Conservation (phyloP, 2,888 invertebrate genomes). For the Heliconius ismenius region DNA sequence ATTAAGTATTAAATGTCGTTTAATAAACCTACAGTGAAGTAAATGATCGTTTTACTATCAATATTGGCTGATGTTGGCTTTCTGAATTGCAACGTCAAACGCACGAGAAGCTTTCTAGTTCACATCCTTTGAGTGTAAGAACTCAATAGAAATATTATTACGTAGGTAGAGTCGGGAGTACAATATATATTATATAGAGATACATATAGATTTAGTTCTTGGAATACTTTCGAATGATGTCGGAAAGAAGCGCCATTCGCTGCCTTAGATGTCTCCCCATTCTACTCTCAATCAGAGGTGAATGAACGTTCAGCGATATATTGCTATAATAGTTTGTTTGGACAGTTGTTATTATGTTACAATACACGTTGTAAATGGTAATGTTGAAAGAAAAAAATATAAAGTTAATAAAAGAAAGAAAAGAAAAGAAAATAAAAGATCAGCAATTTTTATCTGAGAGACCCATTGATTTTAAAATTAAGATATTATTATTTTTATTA, state of each 20-base stretch:
- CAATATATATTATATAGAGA: background rate
- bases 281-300: constrained; percentile 32
- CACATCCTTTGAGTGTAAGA: background rate
- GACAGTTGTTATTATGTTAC: constrained; percentile 18
- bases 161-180: too few species aligned
- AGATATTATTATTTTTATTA: too few species aligned
- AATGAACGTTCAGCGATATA: constrained; percentile 32
- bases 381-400: background rate
- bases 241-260: constrained; percentile 18
- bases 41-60: background rate
- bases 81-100: background rate
- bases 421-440: too few species aligned
- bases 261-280: constrained; percentile 30
- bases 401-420: background rate
- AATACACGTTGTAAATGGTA: background rate
- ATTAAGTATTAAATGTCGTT: background rate
- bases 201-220: constrained; percentile 12
- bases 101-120: background rate
- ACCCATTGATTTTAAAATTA: too few species aligned
- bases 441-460: background rate
- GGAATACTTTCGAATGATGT: constrained; percentile 5
- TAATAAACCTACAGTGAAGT: background rate
- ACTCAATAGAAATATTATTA: background rate
- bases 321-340: constrained; percentile 21
- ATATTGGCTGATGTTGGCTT: background rate